Base-by-base conservation (phyloP, 37 sponge, comb jelly and placozoan genomes). In the Geodia barretti region DNA sequence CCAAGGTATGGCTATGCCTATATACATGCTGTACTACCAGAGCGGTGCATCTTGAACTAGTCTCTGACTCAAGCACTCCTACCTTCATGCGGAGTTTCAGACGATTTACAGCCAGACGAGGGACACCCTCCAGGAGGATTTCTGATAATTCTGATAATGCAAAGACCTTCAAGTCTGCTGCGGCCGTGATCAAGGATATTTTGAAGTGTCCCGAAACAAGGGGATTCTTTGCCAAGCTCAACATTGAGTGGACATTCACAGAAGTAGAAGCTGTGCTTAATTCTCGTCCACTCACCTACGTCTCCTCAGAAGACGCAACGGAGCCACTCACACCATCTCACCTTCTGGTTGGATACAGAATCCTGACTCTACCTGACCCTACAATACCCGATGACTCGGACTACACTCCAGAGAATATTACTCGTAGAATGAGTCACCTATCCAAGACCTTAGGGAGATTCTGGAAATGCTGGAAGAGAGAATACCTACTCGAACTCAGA, bases 251-350 rank as follows among this genome's bases (percentile, higher is more conserved):
- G 68, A 68, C 79, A 26, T 58, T 68, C 26, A 32, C 35, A n/a
- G 72, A 81, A 47, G 72, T 81, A 32, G 81, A 81, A 71, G 60
- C 72, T 1, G 62, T 71, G 31, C 72, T 71, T 23, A 81, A 81
- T 60, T 81, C 72, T 60, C 32, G 81, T 71, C 81, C 81, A 25
- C 40, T 81, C 24, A 71, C 73, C 4, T 81, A 81, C 36, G 59
- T 81, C 26, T 81, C 72, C 28, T 60, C 72, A 23, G 81, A 81
- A 7, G 81, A 70, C 30, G 33, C 36, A 8, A 39, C 11, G 70
- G 81, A 81, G 54, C 61, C 72, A 31, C 35, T 81, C 33, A 81
- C 81, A 41, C 81, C 81, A 24, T 81, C 72, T 25, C 81, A 81
- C 39, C 81, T 81, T 25, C 59, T 81, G 21, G 72, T 70, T 3